phyloP scores from a whole-genome alignment of 1,140 invertebrate genomes.

The Pseudomyrmex sp. region DNA sequence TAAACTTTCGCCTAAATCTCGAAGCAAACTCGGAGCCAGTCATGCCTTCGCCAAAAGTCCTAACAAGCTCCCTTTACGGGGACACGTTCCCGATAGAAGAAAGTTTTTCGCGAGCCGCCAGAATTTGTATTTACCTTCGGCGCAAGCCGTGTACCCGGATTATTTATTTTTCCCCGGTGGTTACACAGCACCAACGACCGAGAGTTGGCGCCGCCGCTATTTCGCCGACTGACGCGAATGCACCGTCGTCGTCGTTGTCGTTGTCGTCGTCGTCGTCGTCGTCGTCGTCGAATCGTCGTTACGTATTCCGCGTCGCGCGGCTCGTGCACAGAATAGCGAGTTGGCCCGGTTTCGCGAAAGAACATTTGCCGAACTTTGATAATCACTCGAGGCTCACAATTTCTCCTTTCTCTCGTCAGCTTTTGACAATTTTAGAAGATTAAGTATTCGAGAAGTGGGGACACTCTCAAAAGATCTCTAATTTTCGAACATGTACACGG shows the following conservation, averaged over 20 bases:
- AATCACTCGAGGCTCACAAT: constrained; percentile 47
- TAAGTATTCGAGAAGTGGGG: not conserved
- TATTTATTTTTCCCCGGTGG: constrained; percentile 57
- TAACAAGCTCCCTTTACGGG: constrained; percentile 36
- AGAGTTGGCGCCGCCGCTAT: not conserved
- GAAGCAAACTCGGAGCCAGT: constrained; percentile 3
- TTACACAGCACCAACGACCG: constrained; percentile 24
- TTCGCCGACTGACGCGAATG: constrained; percentile 18
- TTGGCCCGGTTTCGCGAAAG: constrained; percentile 51
- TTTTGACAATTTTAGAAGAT: constrained; percentile 6
- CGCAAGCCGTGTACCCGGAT: constrained; percentile 34
- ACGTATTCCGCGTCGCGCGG: constrained; percentile 52
- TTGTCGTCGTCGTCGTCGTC: constrained; percentile 6
- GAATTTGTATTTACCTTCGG: constrained; percentile 55
- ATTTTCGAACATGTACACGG: too few species aligned
- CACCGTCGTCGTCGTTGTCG: not conserved
- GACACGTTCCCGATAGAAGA: constrained; percentile 39
- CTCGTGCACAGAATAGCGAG: constrained; percentile 49
- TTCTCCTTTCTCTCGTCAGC: not conserved
- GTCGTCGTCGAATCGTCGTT: constrained; percentile 52
- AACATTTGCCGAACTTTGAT: constrained; percentile 44
- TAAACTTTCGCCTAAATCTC: constrained; percentile 12
- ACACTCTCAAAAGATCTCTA: too few species aligned
- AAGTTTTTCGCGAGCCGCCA: constrained; percentile 44
- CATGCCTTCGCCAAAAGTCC: constrained; percentile 36